Conservation (phyloP, 2,888 invertebrate species). For the Carabus problematicus region DNA sequence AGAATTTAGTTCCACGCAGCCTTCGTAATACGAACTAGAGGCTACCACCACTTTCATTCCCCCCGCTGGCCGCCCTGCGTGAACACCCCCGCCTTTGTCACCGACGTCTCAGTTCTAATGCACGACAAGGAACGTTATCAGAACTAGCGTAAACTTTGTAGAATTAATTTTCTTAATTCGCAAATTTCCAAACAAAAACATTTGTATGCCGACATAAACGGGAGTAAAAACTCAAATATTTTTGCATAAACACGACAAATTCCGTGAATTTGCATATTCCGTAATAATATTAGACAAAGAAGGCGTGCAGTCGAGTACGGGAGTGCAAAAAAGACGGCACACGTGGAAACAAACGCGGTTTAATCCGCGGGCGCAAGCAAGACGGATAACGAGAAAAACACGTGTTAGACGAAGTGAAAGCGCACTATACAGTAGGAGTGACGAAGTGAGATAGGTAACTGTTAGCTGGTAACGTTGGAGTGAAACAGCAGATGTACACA, state of each 20-base stretch:
- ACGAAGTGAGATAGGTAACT: slow-evolving; percentile 38
- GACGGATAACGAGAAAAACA: slow-evolving; percentile 50
- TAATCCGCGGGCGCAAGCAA: slow-evolving; percentile 16
- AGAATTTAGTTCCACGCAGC: slow-evolving; percentile 33
- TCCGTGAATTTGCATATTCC: slow-evolving; percentile 55
- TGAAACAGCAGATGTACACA: not conserved
- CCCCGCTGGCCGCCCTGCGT: too few species aligned
- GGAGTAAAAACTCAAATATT: slow-evolving; percentile 54
- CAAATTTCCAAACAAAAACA: slow-evolving; percentile 53
- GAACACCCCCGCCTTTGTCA: slow-evolving; percentile 4
- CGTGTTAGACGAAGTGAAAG: slow-evolving; percentile 54
- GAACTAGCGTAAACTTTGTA: slow-evolving; percentile 7
- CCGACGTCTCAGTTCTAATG: not conserved
- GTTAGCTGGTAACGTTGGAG: slow-evolving; percentile 17
- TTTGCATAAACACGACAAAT: slow-evolving; percentile 58
- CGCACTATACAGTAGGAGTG: slow-evolving; percentile 26
- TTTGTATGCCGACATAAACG: slow-evolving; percentile 53
- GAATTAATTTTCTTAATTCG: slow-evolving; percentile 53
- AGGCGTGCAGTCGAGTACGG: slow-evolving; percentile 20
- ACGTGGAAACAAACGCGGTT: slow-evolving; percentile 26
- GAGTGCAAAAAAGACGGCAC: slow-evolving; percentile 28
- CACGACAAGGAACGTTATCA: not conserved
- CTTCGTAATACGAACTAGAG: not conserved
- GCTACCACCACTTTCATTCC: not conserved
- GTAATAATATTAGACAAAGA: slow-evolving; percentile 50